Percentiles rank a stretch among this genome's conserved stretches.
Conservation (phyloP, 2,113 vertebrate species). For the Chascanopsetta lugubris region DNA sequence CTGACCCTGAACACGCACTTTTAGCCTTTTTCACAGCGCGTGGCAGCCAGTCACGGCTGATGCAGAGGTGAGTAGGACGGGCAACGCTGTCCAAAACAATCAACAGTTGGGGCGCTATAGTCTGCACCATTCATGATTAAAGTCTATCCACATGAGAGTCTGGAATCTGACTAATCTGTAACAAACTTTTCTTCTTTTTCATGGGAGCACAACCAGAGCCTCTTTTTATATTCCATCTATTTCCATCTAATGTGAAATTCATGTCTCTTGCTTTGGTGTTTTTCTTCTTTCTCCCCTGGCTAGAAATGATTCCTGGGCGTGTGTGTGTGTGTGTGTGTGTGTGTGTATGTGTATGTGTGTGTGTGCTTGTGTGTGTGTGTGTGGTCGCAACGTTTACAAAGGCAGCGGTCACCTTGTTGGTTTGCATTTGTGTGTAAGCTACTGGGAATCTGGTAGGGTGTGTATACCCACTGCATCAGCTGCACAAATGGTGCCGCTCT, state of each 20-base stretch:
- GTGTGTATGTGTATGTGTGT: not conserved
- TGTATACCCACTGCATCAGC: not conserved
- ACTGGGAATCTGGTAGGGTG: conserved; percentile 15
- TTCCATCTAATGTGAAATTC: conserved; percentile 37
- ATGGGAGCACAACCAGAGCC: not conserved
- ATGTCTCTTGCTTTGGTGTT: conserved; percentile 5
- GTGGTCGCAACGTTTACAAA: not conserved
- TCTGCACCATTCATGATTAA: not conserved
- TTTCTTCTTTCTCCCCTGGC: not conserved
- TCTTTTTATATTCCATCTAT: conserved; percentile 27
- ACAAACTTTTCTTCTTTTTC: conserved; percentile 12
- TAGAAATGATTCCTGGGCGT: not conserved
- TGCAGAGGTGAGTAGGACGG: not conserved
- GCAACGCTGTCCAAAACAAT: not conserved
- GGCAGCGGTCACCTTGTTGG: not conserved
- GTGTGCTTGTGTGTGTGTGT: not conserved
- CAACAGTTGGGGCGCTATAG: conserved; percentile 1
- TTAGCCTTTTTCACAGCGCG: conserved; percentile 4
- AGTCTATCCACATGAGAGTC: not conserved
- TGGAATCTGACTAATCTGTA: conserved; percentile 19
- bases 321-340: not conserved
- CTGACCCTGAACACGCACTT: conserved; percentile 7
- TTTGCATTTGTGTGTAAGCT: conserved; percentile 31
- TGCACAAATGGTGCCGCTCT: conserved; percentile 10
- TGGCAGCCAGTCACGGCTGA: not conserved